Percentiles rank a stretch among this genome's conserved stretches.
Conservation (phyloP, 2,797 vertebrate species). For the Oryzias dopingdopingensis region DNA sequence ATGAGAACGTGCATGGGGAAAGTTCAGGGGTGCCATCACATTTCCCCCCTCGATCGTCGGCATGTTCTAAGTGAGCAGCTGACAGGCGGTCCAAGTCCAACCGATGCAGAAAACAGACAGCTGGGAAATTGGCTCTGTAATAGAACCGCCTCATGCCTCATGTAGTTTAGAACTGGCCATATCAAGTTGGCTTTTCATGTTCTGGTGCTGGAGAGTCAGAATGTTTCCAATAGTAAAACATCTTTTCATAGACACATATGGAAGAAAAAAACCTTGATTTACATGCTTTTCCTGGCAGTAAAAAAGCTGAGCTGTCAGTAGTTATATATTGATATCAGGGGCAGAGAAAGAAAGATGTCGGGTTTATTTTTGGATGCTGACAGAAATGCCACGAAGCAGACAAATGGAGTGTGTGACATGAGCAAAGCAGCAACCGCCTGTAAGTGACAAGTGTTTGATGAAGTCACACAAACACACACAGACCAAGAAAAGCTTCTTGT, state of each 20-base stretch:
- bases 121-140: conserved; percentile 53
- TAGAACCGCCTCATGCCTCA: conserved; percentile 38
- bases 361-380: conserved; percentile 33
- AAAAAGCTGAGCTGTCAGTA: neutral
- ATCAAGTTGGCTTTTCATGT: conserved; percentile 33
- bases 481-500: neutral
- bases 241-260: neutral
- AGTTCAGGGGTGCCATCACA: conserved; percentile 6
- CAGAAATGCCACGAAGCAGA: conserved; percentile 9
- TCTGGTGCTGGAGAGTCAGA: conserved; percentile 5
- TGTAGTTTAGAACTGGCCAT: conserved; percentile 33
- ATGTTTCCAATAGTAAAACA: neutral
- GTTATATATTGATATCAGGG: conserved; percentile 4
- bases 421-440: conserved; percentile 32
- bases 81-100: conserved; percentile 30
- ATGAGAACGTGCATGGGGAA: neutral
- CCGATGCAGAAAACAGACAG: conserved; percentile 50
- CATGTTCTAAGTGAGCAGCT: conserved; percentile 38
- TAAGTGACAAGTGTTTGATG: conserved; percentile 38
- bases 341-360: conserved; percentile 2
- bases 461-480: conserved; percentile 6
- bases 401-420: conserved; percentile 19
- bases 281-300: neutral
- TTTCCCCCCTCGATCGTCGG: neutral
- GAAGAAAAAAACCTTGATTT: too few relatives aligned